Evolutionary conservation across 2,113 vertebrate species (phyloP).

Genomic region (Poeciliopsis occidentalis): DNA sequence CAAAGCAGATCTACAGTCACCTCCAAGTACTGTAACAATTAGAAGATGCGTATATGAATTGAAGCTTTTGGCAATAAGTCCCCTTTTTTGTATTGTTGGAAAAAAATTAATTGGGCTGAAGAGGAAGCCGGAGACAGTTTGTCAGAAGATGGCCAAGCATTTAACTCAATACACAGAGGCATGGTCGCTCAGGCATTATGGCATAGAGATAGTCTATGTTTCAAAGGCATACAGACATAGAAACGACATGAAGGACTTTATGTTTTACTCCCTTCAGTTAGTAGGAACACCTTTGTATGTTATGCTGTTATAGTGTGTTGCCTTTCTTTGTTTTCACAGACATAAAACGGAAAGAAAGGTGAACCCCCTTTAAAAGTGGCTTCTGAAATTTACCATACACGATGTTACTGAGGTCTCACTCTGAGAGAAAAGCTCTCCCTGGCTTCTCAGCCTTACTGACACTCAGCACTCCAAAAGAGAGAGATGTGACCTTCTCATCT

Average conservation of each 20-base stretch:
- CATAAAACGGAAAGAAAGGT: constrained; percentile 7
- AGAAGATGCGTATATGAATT: background rate
- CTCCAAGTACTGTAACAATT: background rate
- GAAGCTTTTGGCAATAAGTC: background rate
- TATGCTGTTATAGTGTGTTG: background rate
- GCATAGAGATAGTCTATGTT: background rate
- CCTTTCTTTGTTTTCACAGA: constrained; percentile 46
- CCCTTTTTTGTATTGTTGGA: background rate
- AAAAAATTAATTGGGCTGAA: background rate
- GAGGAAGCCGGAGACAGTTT: background rate
- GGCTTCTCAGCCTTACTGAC: constrained; percentile 73
- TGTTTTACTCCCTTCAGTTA: background rate
- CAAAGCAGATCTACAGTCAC: background rate
- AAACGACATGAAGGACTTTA: no score
- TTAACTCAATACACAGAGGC: background rate
- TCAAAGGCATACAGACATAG: no score
- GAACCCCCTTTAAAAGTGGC: constrained; percentile 1
- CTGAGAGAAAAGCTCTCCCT: constrained; percentile 68
- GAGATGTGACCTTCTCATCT: constrained; percentile 39
- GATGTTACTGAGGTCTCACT: constrained; percentile 69
- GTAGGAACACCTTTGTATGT: background rate
- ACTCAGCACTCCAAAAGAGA: constrained; percentile 46
- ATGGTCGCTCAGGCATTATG: background rate
- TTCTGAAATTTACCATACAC: constrained; percentile 11
- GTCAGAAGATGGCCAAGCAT: background rate